phyloP scores from a whole-genome alignment of 2,113 vertebrate species.

The Bufo gargarizans region DNA sequence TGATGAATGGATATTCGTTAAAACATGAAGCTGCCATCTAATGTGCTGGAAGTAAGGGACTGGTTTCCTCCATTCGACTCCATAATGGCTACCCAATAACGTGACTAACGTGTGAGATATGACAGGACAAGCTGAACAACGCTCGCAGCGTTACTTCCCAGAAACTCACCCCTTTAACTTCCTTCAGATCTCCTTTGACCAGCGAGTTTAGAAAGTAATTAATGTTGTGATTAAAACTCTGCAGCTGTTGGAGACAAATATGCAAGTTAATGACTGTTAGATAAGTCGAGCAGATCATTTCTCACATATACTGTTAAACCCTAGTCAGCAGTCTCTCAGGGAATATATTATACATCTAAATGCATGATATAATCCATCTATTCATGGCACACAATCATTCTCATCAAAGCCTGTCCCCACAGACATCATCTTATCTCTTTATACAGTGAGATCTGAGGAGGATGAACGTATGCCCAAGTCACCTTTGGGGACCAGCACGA shows the following conservation, averaged over 20 bases:
- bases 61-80: background rate
- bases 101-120: background rate
- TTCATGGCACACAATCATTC: too few species aligned
- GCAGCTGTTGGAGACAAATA: conserved; percentile 65
- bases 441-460: background rate
- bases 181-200: conserved; percentile 75
- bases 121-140: background rate
- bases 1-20: background rate
- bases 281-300: conserved; percentile 3
- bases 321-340: background rate
- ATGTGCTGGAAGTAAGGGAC: background rate
- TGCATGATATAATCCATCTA: conserved; percentile 1
- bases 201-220: conserved; percentile 73
- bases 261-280: conserved; percentile 9
- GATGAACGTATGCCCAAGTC: background rate
- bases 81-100: background rate
- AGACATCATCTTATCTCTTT: background rate
- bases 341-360: background rate
- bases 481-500: background rate
- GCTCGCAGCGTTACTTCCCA: background rate
- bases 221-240: conserved; percentile 75
- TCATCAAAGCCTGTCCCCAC: background rate
- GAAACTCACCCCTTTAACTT: conserved; percentile 74
- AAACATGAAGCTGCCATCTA: background rate
- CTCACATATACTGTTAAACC: background rate